phyloP scores from a whole-genome alignment of 2,888 invertebrate genomes.

The Anaspis maculata region DNA sequence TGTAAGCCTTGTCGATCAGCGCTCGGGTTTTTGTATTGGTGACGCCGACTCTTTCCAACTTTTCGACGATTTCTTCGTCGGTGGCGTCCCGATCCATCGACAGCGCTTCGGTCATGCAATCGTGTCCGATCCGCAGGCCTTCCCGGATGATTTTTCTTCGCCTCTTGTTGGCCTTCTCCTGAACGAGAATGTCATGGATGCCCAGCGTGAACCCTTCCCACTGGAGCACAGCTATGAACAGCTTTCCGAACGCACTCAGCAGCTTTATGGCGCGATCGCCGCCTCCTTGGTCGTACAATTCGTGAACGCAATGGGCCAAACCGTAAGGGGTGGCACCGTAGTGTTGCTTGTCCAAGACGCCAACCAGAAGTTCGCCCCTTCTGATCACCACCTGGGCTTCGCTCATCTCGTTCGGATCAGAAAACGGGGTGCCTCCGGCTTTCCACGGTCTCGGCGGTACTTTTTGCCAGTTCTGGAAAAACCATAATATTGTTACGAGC shows the following conservation, averaged over 20 bases:
- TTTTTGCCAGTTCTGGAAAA: constrained; percentile 54
- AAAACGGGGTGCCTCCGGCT: constrained; percentile 56
- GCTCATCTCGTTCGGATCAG: constrained; percentile 57
- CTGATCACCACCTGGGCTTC: constrained; percentile 89
- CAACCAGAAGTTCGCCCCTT: constrained; percentile 79
- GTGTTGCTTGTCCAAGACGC: constrained; percentile 93
- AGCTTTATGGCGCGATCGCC: constrained; percentile 73
- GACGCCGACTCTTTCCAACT: constrained; percentile 61
- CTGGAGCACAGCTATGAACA: constrained; percentile 87
- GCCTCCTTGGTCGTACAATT: constrained; percentile 92
- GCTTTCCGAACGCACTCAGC: constrained; percentile 81
- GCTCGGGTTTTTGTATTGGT: constrained; percentile 70
- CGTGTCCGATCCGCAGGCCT: constrained; percentile 45
- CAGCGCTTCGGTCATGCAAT: constrained; percentile 52
- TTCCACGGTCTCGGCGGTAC: constrained; percentile 49
- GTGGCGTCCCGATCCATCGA: constrained; percentile 54
- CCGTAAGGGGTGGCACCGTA: constrained; percentile 94
- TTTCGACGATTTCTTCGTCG: constrained; percentile 52
- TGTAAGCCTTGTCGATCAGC: constrained; percentile 75
- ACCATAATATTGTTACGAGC: too few relatives aligned
- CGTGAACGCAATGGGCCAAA: constrained; percentile 90
- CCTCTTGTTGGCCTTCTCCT: constrained; percentile 60
- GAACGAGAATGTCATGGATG: constrained; percentile 87
- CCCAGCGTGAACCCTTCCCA: constrained; percentile 91
- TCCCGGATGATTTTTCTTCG: constrained; percentile 61